phyloP scores from a whole-genome alignment of 2,113 vertebrate genomes.

The Passer domesticus region DNA sequence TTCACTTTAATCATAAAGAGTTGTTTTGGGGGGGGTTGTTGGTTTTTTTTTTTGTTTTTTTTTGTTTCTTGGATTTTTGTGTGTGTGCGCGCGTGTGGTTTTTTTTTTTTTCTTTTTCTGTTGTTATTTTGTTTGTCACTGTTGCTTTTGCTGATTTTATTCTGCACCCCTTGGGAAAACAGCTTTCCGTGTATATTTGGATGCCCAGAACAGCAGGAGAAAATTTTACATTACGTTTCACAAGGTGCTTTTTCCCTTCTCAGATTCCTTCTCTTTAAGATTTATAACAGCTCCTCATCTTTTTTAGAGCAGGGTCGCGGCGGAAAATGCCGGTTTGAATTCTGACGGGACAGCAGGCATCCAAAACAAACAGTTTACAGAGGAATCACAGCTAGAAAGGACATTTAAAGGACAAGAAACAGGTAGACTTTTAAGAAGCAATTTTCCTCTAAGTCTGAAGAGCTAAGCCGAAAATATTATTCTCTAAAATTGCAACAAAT shows the following conservation, averaged over 20 bases:
- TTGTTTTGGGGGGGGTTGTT: rapidly evolving
- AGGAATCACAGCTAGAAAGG: neutral
- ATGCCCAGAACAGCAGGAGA: neutral
- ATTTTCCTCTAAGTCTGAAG: neutral
- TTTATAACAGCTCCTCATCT: neutral
- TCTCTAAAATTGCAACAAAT: neutral
- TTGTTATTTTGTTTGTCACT: neutral
- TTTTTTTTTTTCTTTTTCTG: neutral
- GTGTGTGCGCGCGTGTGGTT: rapidly evolving
- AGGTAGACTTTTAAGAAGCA: neutral
- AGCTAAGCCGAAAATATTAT: neutral
- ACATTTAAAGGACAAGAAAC: neutral
- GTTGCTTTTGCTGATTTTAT: neutral
- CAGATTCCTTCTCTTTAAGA: neutral
- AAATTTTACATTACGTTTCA: neutral
- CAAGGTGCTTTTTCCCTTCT: neutral
- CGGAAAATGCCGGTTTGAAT: neutral
- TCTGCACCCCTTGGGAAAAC: neutral
- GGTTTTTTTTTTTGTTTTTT: neutral
- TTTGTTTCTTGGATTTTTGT: neutral
- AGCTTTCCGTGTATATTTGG: neutral
- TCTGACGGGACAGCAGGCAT: neutral
- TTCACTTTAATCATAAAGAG: neutral
- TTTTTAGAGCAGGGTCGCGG: neutral
- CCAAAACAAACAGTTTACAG: neutral